Base-by-base conservation (phyloP, 2,888 invertebrate genomes). In the Ditylenchus weischeri region DNA sequence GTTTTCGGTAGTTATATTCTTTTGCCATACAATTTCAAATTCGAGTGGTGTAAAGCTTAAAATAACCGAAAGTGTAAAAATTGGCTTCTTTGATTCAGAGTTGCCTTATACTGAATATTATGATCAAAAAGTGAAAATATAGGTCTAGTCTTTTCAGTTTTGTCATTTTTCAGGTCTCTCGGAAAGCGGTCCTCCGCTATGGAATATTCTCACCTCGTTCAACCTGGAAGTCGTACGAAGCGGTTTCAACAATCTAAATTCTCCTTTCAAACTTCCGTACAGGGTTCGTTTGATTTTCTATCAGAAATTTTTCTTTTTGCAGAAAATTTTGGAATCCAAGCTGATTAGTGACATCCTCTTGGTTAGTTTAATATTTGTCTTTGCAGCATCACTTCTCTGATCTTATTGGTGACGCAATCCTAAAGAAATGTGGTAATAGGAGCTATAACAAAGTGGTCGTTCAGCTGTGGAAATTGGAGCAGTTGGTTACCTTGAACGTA, bases 391-490 rank as follows among this genome's bases (percentile, higher is more conserved):
- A 38, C 8, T 66, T 69, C 49, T 69, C 69, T n/a, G 69, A 60
- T n/a, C 62, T 69, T 7, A 57, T 60, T 19, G 57, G 64, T 21
- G 57, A 63, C 38, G 8, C 59, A 18, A 35, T 63, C 8, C 13
- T 63, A 18, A 58, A 58, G 23, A 59, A 36, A 18, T 19, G 21
- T 15, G 36, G 35, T 15, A 35, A 43, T 8, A 43, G n/a, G 13
- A 65, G 13, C 11, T 65, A 65, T 23, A 62, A 65, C 38, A 60
- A 65, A 15, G 61, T 65, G 19, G 63, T 62, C 0, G 11, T 65
- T 19, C 38, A 62, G 38, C 23, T 71, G 29, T 72, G 71, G 54
- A 71, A 71, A 49, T 19, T 71, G 70, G 70, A 71, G 50, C 71
- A 71, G 29, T 49, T 70, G 29, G 68, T 61, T 21, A 57, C 47